Percentiles rank a stretch among this genome's conserved stretches.
Evolutionary conservation across 2,797 vertebrate genomes (phyloP).

Genomic region (Malurus leucopterus): DNA sequence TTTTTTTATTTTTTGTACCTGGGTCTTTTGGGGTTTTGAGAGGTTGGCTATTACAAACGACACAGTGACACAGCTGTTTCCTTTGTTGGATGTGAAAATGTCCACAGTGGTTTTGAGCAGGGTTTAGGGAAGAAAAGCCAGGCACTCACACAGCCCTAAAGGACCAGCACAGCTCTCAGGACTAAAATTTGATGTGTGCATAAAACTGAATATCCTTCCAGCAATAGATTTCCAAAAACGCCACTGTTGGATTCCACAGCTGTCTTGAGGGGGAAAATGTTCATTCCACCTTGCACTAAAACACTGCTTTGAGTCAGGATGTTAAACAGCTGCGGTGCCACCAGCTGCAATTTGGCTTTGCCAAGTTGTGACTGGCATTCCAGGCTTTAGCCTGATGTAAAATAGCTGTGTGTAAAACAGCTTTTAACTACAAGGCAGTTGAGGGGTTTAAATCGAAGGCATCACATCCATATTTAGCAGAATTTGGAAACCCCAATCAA

Average conservation of each 20-base stretch:
- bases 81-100: not conserved
- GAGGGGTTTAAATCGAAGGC: not conserved
- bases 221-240: not conserved
- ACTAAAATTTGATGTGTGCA: rapidly evolving
- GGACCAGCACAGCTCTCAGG: not conserved
- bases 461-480: not conserved
- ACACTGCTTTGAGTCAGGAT: not conserved
- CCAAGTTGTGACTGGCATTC: not conserved
- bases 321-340: not conserved
- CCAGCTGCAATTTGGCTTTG: not conserved
- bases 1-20: not conserved
- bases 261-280: not conserved
- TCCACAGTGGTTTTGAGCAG: not conserved
- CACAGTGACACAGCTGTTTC: not conserved
- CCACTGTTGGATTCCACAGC: not conserved
- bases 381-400: not conserved
- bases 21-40: not conserved
- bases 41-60: not conserved
- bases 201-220: not conserved
- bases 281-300: not conserved
- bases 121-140: not conserved
- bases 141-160: not conserved
- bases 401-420: not conserved
- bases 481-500: not conserved
- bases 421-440: not conserved